Conservation (phyloP, 2,888 invertebrate species). For the Leucoptera coffeella region DNA sequence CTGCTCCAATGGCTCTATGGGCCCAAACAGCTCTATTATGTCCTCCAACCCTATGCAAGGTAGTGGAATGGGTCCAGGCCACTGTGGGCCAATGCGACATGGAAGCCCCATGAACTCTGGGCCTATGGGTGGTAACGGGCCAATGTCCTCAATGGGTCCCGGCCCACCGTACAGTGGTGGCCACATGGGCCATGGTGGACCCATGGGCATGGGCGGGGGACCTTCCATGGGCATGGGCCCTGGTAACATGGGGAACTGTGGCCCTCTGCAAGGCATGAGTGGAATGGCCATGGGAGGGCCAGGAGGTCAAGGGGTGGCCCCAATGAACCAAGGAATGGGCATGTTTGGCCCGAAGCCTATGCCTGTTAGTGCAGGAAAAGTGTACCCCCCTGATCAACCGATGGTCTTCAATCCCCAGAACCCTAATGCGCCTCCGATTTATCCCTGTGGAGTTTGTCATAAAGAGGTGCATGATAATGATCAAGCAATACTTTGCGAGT, state of each 20-base stretch:
- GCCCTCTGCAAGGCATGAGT: conserved; percentile 45
- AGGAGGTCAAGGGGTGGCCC: conserved; percentile 49
- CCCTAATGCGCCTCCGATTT: conserved; percentile 96
- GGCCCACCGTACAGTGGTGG: conserved; percentile 41
- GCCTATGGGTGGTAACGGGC: conserved; percentile 49
- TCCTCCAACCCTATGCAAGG: conserved; percentile 45
- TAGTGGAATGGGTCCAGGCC: conserved; percentile 44
- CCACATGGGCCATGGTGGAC: conserved; percentile 48
- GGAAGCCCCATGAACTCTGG: conserved; percentile 51
- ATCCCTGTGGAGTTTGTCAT: conserved; percentile 96
- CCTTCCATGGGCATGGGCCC: conserved; percentile 44
- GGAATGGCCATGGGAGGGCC: conserved; percentile 48
- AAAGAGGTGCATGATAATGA: conserved; percentile 99
- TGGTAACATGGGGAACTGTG: conserved; percentile 45
- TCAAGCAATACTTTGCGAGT: conserved; percentile 95
- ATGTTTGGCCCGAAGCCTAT: conserved; percentile 80
- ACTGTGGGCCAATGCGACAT: conserved; percentile 49
- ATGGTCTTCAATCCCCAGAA: conserved; percentile 98
- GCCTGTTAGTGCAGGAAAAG: conserved; percentile 87
- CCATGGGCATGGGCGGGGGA: conserved; percentile 44
- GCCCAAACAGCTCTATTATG: conserved; percentile 50
- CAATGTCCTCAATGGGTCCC: conserved; percentile 43
- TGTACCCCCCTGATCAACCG: conserved; percentile 92
- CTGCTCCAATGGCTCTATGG: conserved; percentile 54
- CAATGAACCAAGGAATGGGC: conserved; percentile 54